A percentile compares a stretch with the other conserved stretches of the same genome.
These are phyloP conservation scores for Cichladusa arquata DNA, from an alignment of 2,113 vertebrate species.

Conservation along the genomic window DNA sequence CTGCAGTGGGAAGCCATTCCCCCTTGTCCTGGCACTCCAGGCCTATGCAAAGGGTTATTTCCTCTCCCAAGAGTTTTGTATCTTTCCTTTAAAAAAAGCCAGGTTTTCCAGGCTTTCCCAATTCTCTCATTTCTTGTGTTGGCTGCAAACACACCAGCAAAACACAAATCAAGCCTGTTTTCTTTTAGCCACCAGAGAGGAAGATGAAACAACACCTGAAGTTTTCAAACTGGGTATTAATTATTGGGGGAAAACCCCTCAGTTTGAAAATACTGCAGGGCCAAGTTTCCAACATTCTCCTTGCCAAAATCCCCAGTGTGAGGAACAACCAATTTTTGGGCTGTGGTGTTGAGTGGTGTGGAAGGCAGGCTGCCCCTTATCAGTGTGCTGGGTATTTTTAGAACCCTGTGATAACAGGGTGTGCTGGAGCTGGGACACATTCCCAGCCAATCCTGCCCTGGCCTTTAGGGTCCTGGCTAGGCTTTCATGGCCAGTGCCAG, in stretches of 20 bases:
- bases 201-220: neutral
- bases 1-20: neutral
- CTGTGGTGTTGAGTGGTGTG: neutral
- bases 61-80: rapidly evolving
- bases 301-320: neutral
- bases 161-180: neutral
- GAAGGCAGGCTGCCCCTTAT: conserved; percentile 26
- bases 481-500: conserved; percentile 22
- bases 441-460: neutral
- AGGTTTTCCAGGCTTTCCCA: neutral
- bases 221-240: neutral
- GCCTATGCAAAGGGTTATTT: neutral
- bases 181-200: neutral
- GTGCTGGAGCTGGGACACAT: neutral
- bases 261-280: conserved; percentile 1
- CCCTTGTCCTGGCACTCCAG: neutral
- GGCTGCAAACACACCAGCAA: neutral
- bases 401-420: conserved; percentile 16
- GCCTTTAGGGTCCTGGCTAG: neutral
- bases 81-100: neutral
- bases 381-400: conserved; percentile 38
- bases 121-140: neutral
- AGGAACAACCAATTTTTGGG: neutral
- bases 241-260: neutral
- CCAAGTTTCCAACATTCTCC: neutral